These are phyloP conservation scores for Eurypyga helias DNA, from an alignment of 2,113 vertebrate species.

Conservation along the genomic window DNA sequence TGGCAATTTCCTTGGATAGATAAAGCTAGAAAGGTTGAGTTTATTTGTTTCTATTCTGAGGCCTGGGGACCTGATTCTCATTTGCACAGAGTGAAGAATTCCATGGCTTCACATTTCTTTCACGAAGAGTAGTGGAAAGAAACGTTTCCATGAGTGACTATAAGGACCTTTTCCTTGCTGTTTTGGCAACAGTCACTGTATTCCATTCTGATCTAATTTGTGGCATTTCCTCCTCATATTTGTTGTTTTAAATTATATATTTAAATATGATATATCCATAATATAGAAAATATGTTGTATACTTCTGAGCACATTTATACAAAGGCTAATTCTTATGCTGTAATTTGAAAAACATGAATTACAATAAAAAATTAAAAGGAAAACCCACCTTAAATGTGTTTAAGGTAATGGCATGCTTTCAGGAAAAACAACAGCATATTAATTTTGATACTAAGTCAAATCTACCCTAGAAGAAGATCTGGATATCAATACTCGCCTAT, in stretches of 20 bases:
- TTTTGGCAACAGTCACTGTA: not conserved
- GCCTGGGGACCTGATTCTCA: not conserved
- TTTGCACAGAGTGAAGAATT: not conserved
- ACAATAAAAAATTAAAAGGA: not conserved
- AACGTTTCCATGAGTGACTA: not conserved
- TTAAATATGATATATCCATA: conserved; percentile 39
- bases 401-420: not conserved
- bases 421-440: not conserved
- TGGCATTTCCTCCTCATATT: conserved; percentile 46
- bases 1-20: not conserved
- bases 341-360: conserved; percentile 44
- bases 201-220: conserved; percentile 56
- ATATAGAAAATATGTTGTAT: conserved; percentile 18
- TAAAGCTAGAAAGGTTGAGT: not conserved
- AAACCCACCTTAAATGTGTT: not conserved
- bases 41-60: not conserved
- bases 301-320: not conserved
- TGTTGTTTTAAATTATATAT: conserved; percentile 42
- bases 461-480: not conserved
- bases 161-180: conserved; percentile 3
- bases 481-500: not conserved
- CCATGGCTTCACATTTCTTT: not conserved
- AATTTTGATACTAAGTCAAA: not conserved
- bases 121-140: not conserved
- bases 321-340: conserved; percentile 27